Percentiles rank a stretch among this genome's conserved stretches.
Conservation (phyloP, 2,797 vertebrate species). For the Serranus cabrilla region DNA sequence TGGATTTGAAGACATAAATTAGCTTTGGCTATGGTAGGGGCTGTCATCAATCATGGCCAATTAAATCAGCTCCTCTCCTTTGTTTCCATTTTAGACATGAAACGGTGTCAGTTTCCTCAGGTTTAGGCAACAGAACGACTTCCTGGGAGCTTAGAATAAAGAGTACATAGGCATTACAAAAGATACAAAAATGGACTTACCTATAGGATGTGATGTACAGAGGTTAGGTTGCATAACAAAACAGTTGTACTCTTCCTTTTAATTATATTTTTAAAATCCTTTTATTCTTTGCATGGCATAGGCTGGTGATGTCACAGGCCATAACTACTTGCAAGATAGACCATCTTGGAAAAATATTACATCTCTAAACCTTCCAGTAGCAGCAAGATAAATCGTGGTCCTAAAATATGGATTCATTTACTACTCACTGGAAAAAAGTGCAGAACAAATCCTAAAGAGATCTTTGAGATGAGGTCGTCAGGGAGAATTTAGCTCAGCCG, state of each 20-base stretch:
- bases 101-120: too few species aligned
- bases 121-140: too few species aligned
- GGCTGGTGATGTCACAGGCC: not conserved
- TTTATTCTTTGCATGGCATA: not conserved
- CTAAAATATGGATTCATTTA: not conserved
- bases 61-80: conserved; percentile 26
- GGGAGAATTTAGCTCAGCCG: not conserved
- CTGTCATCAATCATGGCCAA: conserved; percentile 40
- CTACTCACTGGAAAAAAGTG: not conserved
- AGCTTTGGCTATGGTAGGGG: not conserved
- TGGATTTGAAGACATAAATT: conserved; percentile 40
- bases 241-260: too few species aligned
- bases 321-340: not conserved
- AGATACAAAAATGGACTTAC: too few species aligned
- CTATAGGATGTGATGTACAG: too few species aligned
- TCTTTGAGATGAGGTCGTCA: not conserved
- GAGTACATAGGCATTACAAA: too few species aligned
- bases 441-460: not conserved
- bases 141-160: too few species aligned
- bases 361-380: not conserved
- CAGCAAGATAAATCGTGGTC: not conserved
- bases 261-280: too few species aligned
- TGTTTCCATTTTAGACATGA: too few species aligned
- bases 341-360: not conserved
- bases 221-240: too few species aligned